phyloP scores from a whole-genome alignment of 2,888 invertebrate species.

The Apantesis nais region DNA sequence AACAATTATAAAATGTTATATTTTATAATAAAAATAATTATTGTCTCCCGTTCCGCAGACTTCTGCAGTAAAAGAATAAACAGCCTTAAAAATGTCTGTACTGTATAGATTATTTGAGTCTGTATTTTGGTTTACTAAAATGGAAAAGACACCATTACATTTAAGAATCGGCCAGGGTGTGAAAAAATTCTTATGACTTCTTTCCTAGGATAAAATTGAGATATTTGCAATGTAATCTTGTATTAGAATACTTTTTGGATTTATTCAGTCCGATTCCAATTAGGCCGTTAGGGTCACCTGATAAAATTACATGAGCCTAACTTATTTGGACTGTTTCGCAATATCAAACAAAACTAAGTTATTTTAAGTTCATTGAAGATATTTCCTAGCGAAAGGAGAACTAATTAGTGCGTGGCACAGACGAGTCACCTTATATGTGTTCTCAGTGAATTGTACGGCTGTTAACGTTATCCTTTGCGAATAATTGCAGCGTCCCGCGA shows the following conservation, averaged over 20 bases:
- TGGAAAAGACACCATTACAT: too few relatives aligned
- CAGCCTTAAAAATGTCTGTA: too few relatives aligned
- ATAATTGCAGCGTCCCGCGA: conserved; percentile 5
- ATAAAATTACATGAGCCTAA: not conserved
- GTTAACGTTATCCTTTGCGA: conserved; percentile 5
- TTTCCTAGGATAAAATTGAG: not conserved
- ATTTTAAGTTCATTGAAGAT: conserved; percentile 20
- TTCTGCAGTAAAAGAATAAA: too few relatives aligned
- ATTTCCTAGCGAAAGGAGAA: conserved; percentile 13
- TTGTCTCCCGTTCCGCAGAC: too few relatives aligned
- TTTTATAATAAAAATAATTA: too few relatives aligned
- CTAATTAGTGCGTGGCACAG: conserved; percentile 42
- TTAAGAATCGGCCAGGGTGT: not conserved
- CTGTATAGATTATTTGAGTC: too few relatives aligned
- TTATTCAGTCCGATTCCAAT: not conserved
- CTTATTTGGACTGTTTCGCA: not conserved
- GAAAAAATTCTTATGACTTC: not conserved
- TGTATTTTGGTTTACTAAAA: too few relatives aligned
- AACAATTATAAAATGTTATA: too few relatives aligned
- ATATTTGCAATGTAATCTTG: not conserved
- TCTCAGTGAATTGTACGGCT: conserved; percentile 24
- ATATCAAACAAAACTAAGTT: conserved; percentile 22
- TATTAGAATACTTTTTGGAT: not conserved
- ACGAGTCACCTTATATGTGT: conserved; percentile 9
- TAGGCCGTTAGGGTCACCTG: too few relatives aligned